Evolutionary conservation across 2,888 invertebrate genomes (phyloP), one percentile per base, ranked within the genome.

Genomic region (Nemurella pictetii): DNA sequence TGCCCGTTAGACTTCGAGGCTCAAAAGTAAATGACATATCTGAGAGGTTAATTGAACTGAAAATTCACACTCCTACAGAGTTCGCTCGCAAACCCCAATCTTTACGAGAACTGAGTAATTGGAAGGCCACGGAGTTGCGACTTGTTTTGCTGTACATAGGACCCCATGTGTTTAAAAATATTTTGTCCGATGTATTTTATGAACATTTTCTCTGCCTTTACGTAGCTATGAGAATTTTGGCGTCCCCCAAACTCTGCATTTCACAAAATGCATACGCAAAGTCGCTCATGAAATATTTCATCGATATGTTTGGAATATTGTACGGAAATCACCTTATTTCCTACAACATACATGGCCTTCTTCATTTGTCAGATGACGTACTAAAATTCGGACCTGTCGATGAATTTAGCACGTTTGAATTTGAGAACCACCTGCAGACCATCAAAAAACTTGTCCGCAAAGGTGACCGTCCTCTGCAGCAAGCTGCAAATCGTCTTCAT

Each of bases 301-400:
- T 87, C 7, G 35, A 78, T 55, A 83, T 87, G 32, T 87, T 87
- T 85, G 86, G 86, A 55, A 80, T 86, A n/a, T 27, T 87, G 28
- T 87, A 87, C 87, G 87, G 87, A 2, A 80, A 83, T 29, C 84
- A 87, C 29, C 80, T 80, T 78, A 32, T 86, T 35, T 86, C 87
- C 35, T 87, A 87, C 84, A 88, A 87, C 87, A 86, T 88, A 9
- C 87, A 87, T 86, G 83, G 85, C 26, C 84, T 88, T 25, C 85
- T 87, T 35, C 88, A 88, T 85, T 80, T 87, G n/a, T 84, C 87
- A 28, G 83, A 86, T 78, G 88, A 87, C 86, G 87, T 86, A 15
- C 15, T 26, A 30, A 86, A 84, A 74, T 87, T 85, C 85, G 87
- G 87, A 9, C 35, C 27, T 25, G 85, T 88, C 35, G 87, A 88